Evolutionary conservation across 2,888 invertebrate species (phyloP).

Genomic region (Stomorhina lunata): DNA sequence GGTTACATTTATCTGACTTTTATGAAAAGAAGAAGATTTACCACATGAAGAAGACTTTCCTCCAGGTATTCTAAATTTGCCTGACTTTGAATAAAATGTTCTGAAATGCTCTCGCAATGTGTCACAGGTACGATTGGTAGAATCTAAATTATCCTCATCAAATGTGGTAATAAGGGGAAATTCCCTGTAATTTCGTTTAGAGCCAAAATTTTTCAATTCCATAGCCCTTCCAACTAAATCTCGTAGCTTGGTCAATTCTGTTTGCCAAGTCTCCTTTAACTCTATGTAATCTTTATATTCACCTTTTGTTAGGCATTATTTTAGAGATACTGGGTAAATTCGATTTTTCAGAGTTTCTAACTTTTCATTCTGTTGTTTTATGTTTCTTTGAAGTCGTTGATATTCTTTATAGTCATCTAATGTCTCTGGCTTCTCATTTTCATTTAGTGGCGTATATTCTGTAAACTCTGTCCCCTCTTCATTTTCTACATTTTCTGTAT

Average conservation of each 20-base stretch:
- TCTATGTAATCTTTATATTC: slow-evolving; percentile 74
- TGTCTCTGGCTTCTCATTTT: slow-evolving; percentile 74
- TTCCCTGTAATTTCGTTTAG: slow-evolving; percentile 73
- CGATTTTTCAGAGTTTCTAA: slow-evolving; percentile 74
- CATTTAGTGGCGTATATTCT: slow-evolving; percentile 70
- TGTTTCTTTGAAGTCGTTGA: slow-evolving; percentile 73
- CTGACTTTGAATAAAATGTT: not conserved
- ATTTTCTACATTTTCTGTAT: too few species aligned
- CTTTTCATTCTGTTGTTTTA: slow-evolving; percentile 75
- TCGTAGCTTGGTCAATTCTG: slow-evolving; percentile 75
- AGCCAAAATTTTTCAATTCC: slow-evolving; percentile 75
- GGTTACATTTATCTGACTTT: slow-evolving; percentile 31
- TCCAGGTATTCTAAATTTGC: slow-evolving; percentile 39
- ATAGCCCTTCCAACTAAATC: slow-evolving; percentile 74
- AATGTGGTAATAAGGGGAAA: slow-evolving; percentile 75
- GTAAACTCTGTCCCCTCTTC: slow-evolving; percentile 34
- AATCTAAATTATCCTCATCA: slow-evolving; percentile 75
- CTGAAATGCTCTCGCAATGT: slow-evolving; percentile 40
- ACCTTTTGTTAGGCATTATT: slow-evolving; percentile 71
- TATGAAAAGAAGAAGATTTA: not conserved
- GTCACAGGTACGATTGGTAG: slow-evolving; percentile 63
- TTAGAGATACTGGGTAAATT: slow-evolving; percentile 72
- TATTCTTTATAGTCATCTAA: slow-evolving; percentile 74
- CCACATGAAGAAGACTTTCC: slow-evolving; percentile 58
- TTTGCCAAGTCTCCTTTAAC: slow-evolving; percentile 75